phyloP scores from a whole-genome alignment of 2,113 vertebrate species.

The Geococcyx californianus region DNA sequence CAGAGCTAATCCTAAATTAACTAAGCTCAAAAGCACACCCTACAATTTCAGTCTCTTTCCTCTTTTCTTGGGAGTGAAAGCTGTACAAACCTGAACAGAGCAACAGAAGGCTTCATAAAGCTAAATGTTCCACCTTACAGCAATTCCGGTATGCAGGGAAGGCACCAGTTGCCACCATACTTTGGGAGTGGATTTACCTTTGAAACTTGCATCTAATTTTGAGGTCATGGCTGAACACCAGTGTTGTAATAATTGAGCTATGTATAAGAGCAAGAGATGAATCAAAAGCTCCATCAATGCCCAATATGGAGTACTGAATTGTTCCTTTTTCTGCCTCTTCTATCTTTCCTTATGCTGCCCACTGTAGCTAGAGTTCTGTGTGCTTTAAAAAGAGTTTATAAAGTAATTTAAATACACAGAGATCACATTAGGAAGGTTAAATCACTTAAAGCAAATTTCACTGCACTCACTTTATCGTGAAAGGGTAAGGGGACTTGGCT shows the following conservation, averaged over 20 bases:
- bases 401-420: neutral
- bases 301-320: neutral
- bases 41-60: neutral
- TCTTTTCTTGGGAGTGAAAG: neutral
- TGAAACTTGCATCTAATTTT: neutral
- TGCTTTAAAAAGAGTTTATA: neutral
- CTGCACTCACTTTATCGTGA: neutral
- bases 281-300: neutral
- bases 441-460: neutral
- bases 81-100: neutral
- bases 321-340: neutral
- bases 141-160: neutral
- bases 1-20: neutral
- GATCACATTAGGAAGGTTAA: neutral
- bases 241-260: neutral
- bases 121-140: neutral
- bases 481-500: neutral
- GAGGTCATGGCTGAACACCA: neutral
- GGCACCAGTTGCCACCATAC: neutral
- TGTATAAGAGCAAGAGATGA: neutral
- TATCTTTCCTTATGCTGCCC: neutral
- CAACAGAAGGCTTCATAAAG: neutral
- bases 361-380: neutral
- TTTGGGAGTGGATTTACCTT: neutral
- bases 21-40: neutral